These are phyloP conservation scores for Equus przewalskii DNA, from an alignment of 2,113 vertebrate species.

Conservation along the genomic window DNA sequence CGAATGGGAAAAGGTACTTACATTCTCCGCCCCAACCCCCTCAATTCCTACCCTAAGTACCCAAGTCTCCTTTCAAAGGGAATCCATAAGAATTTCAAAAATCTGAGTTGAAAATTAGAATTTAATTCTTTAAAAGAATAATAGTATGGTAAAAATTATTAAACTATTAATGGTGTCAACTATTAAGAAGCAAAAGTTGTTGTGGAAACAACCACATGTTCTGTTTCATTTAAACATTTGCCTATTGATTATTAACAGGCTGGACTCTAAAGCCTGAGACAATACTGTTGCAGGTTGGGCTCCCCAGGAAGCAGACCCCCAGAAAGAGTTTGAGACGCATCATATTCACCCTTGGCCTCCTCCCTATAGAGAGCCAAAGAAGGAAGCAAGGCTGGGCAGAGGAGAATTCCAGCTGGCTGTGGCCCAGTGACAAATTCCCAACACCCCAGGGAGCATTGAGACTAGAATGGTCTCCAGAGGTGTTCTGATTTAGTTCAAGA, in stretches of 20 bases:
- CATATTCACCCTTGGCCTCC: neutral
- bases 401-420: neutral
- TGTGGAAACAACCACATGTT: neutral
- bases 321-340: neutral
- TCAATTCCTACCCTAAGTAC: neutral
- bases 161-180: neutral
- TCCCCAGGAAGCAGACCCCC: neutral
- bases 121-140: conserved; percentile 31
- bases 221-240: neutral
- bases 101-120: neutral
- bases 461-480: neutral
- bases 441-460: neutral
- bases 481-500: neutral
- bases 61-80: neutral
- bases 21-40: rapidly evolving
- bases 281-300: neutral
- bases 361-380: neutral
- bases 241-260: neutral
- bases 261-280: neutral
- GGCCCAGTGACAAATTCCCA: neutral
- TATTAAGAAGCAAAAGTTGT: neutral
- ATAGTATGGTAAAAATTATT: neutral
- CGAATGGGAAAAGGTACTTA: neutral
- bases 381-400: neutral
- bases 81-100: neutral